Evolutionary conservation across 2,797 vertebrate genomes (phyloP), one percentile per base, ranked within the genome.

Genomic region (Xerus rutilus): DNA sequence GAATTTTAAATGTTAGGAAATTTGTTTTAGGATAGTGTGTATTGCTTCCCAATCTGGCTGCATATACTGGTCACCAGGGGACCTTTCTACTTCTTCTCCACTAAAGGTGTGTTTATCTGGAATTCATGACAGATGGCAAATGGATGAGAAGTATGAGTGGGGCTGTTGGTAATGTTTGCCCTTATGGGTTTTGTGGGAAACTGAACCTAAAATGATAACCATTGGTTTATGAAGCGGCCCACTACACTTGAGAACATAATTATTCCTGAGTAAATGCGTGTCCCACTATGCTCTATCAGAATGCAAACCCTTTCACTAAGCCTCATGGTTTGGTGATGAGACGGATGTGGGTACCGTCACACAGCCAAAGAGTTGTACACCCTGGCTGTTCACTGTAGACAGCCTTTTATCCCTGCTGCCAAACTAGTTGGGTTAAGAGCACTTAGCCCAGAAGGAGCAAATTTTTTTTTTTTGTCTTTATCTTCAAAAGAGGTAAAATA

Each of bases 111-210:
- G 18, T 87, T 77, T 70, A 21, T 62, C 59, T 92, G 35, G 45
- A 54, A 88, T 62, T 96, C 30, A 54, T 35, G 35, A 12, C 20
- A 73, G 1, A 7, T 62, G 30, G 25, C 67, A 82, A 85, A n/a
- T 74, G 52, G 57, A 52, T 3, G 1, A 2, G 14, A 43, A 28
- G 21, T 49, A 73, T 21, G 25, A 77, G 69, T 30, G 73, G 14
- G 45, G 35, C 4, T 13, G 78, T 23, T 77, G 67, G 8, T 32
- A 84, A 62, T 52, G 30, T 92, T 93, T 89, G n/a, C 5, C n/a
- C 49, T 88, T 67, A 14, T 5, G 13, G 7, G 17, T 92, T 93
- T 92, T 78, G 35, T 90, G 79, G 52, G 69, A 83, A 90, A 88
- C 28, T 74, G 43, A 7, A 85, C 30, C 47, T 59, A 62, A 62